Evolutionary conservation across 2,113 vertebrate species (phyloP).

Genomic region (cattle (Bos taurus)): ARS-UCD2.0 NC_037352.1:32189001-32189500

Average conservation of each 20-base stretch:
- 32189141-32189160: background rate
- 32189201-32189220: background rate
- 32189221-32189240: background rate
- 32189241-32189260: background rate
- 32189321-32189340: background rate
- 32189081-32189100: constrained; percentile 70
- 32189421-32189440: background rate
- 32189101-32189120: constrained; percentile 39
- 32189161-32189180: background rate
- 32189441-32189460: background rate
- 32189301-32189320: background rate
- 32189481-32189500: background rate
- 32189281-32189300: background rate
- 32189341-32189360: background rate
- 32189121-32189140: constrained; percentile 10
- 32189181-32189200: background rate
- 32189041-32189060: constrained; percentile 71
- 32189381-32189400: background rate
- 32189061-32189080: constrained; percentile 52
- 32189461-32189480: background rate
- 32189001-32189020: constrained; percentile 73
- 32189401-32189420: background rate
- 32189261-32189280: background rate
- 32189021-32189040: constrained; percentile 75
- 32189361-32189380: background rate